Conservation (phyloP, 1,140 invertebrate species). For the Armadillidium nasatum region DNA sequence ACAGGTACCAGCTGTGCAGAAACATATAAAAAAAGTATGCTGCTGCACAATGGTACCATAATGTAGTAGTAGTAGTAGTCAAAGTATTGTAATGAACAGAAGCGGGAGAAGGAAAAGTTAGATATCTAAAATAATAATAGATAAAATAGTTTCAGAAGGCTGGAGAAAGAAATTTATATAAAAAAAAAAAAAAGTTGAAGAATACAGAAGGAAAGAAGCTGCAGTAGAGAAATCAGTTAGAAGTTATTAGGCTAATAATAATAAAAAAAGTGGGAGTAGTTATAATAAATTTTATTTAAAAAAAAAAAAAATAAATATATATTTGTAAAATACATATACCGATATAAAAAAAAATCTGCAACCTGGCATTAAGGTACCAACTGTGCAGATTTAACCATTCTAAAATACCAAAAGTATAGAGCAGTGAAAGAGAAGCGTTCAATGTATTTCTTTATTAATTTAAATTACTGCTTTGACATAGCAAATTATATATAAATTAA, state of each 20-base stretch:
- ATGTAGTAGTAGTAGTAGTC: background rate
- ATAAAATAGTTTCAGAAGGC: no score
- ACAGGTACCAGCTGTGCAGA: conserved; percentile 10
- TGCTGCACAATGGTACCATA: background rate
- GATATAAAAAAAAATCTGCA: background rate
- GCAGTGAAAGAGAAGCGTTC: conserved; percentile 1
- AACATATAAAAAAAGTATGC: background rate
- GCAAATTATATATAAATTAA: background rate
- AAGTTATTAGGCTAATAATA: no score
- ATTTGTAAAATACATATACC: no score
- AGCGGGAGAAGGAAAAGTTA: no score
- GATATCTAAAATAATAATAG: no score
- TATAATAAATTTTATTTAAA: no score
- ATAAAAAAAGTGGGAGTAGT: no score
- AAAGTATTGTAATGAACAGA: background rate
- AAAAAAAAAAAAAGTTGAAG: no score
- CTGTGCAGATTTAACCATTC: conserved; percentile 12
- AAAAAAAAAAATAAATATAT: no score
- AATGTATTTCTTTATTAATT: background rate
- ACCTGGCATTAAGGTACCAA: background rate
- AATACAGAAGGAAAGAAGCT: no score
- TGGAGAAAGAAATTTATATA: no score
- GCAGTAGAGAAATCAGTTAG: no score
- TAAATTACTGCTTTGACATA: background rate
- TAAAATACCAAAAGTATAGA: conserved; percentile 1